Base-by-base conservation (phyloP, 92 coral and sea anemone genomes). In the Palythoa grandiflora region DNA sequence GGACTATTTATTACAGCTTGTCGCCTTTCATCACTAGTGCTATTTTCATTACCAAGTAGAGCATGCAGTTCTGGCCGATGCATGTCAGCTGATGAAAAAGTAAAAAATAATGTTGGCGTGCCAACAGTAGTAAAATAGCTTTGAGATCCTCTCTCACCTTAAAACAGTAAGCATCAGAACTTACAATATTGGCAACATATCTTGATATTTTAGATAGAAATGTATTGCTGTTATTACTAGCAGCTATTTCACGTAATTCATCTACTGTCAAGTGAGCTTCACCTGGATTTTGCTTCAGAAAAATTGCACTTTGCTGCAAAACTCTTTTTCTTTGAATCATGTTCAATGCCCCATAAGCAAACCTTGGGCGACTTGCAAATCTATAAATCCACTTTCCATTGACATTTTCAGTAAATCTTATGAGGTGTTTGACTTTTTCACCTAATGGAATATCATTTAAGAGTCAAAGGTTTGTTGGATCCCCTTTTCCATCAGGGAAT, bases 401-500 rank as follows among this genome's bases (percentile, higher is more conserved):
- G 78, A 83, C 77, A 68, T 59, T 76, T 89, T 89, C 84, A 21
- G 92, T 47, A 84, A 88, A 76, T 75, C 53, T 73, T 54, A 60
- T 72, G 38, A 83, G 83, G 77, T 73, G 89, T 85, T 85, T 90
- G 55, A 90, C 76, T 85, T 76, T 85, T 60, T 86, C 87, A 38
- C 87, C 83, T 70, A 88, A 85, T 54, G 90, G 78, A 75, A 91
- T 59, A 19, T 91, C 87, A 72, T 79, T 85, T 71, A 84, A 79
- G 86, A 90, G 87, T 68, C 87, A 68, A 50, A 84, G 87, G 75
- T 90, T 90, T 78, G 93, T 86, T 80, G 93, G 90, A 87, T 90
- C 93, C 70, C 89, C 93, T 91, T 88, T 91, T 35, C 91, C 91
- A 80, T 83, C 88, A 79, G 93, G 93, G 78, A 90, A 90, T 90